Evolutionary conservation across 2,797 vertebrate genomes (phyloP), one percentile per base, ranked within the genome.

Genomic region (Leuciscus waleckii): DNA sequence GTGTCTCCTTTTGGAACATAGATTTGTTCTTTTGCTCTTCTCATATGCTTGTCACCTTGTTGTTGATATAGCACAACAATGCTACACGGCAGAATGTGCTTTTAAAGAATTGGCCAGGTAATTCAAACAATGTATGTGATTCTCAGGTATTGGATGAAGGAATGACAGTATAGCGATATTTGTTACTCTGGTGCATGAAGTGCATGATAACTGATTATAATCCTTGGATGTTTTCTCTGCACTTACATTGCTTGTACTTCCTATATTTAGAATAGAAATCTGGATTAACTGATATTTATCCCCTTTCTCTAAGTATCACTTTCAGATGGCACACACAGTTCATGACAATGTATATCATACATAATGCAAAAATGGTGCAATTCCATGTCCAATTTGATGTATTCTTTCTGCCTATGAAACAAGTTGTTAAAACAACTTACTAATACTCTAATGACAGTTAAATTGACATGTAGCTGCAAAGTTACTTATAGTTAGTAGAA

Each of bases 101-200:
- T 91, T 94, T 94, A 95, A 93, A 94, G 94, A 96, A 96, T 90
- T 94, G 92, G 85, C 89, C 89, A 75, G 32, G 81, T 49, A 79
- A 49, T 67, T 80, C 19, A 68, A 51, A 80, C 3, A 23, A 46
- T 79, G 17, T 16, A 56, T 81, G 35, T 70, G 10, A 70, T 41
- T 56, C 23, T 70, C 43, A 19, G 29, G 29, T 32, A 17, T 1
- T 65, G 14, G 7, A 65, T 8, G 6, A 32, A 65, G 29, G 29
- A 65, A 65, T 32, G 26, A 14, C 61, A 17, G 63, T 17, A 65
- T 8, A 65, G 29, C 1, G 7, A 65, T 32, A 65, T 65, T 32
- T 32, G 26, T 17, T 32, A 17, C 63, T 65, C 6, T 65, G 7
- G 61, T 32, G 61, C 2, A 65, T 17, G 14, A 17, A 65, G 35